Conservation (phyloP, 2,888 invertebrate genomes). For the Anthrax anthrax region DNA sequence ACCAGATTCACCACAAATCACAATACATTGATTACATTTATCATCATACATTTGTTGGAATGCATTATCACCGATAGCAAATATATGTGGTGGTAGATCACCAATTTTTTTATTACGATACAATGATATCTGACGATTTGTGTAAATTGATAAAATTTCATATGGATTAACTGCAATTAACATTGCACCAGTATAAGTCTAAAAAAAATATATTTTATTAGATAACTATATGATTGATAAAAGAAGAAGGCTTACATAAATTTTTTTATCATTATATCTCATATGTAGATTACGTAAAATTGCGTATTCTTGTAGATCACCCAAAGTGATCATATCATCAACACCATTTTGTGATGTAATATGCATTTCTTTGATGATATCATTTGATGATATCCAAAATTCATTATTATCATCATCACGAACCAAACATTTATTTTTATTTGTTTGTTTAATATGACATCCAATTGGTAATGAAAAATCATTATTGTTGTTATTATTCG, state of each 20-base stretch:
- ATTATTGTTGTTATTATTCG: conserved; percentile 36
- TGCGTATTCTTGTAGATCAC: conserved; percentile 88
- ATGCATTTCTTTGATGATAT: conserved; percentile 57
- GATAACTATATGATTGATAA: background rate
- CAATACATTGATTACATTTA: conserved; percentile 76
- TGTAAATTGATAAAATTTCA: conserved; percentile 87
- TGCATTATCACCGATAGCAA: conserved; percentile 86
- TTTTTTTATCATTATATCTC: conserved; percentile 72
- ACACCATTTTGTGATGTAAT: conserved; percentile 66
- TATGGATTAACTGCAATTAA: conserved; percentile 92
- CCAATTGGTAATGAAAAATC: conserved; percentile 80
- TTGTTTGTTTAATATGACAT: conserved; percentile 63
- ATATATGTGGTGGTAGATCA: conserved; percentile 87
- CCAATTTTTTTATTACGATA: conserved; percentile 73
- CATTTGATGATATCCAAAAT: conserved; percentile 41
- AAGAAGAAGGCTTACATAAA: conserved; percentile 59
- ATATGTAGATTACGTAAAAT: conserved; percentile 82
- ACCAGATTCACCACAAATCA: conserved; percentile 93
- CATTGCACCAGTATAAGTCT: conserved; percentile 94
- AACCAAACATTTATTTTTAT: conserved; percentile 61
- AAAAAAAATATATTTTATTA: conserved; percentile 11
- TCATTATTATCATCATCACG: conserved; percentile 74
- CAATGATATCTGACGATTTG: conserved; percentile 67
- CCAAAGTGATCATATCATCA: conserved; percentile 91
- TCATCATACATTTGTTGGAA: conserved; percentile 66